Base-by-base conservation (phyloP, 2,888 invertebrate genomes). In the Caenorhabditis sp. region DNA sequence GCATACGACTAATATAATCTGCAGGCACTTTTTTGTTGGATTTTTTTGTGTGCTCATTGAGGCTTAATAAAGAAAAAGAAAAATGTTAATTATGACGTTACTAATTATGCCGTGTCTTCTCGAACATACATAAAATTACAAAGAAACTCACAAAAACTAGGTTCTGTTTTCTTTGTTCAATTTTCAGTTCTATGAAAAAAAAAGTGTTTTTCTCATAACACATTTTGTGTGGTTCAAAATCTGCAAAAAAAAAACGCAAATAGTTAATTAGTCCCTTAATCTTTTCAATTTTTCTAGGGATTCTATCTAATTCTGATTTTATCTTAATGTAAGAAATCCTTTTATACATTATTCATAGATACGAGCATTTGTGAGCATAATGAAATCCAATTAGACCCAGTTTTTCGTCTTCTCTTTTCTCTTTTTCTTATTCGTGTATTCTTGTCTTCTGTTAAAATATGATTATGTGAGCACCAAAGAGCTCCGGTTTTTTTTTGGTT, bases 371-470 rank as follows among this genome's bases (percentile, higher is more conserved):
- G 61, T 65, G 59, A 70, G 66, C 65, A 70, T 66, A 70, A 68
- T 68, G 38, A 59, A 68, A 70, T 70, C 70, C 65, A 62, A 43
- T 70, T 65, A 63, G 62, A 43, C 43, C 43, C 43, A 43, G 43
- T 43, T 43, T 31, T 43, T 50, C 49, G 61, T 64, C 60, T 63
- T 52, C 57, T 58, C 43, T 36, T 21, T 63, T 59, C 38, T 58
- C 43, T 52, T 14, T 12, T 64, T 58, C 54, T 63, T 69, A 58
- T 61, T 43, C 17, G 14, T 43, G 43, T 43, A 17, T 43, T 17
- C 14, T 7, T 43, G 7, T 43, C 43, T 43, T 43, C 59, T 62
- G 20, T 52, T 17, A n/a, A 70, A 70, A 70, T 61, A 59, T 65
- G 62, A 70, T 70, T 70, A 70, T 65, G 25, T 58, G 53, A 61